Base-by-base conservation (phyloP, 2,113 vertebrate species). In the Bothrops jararaca region DNA sequence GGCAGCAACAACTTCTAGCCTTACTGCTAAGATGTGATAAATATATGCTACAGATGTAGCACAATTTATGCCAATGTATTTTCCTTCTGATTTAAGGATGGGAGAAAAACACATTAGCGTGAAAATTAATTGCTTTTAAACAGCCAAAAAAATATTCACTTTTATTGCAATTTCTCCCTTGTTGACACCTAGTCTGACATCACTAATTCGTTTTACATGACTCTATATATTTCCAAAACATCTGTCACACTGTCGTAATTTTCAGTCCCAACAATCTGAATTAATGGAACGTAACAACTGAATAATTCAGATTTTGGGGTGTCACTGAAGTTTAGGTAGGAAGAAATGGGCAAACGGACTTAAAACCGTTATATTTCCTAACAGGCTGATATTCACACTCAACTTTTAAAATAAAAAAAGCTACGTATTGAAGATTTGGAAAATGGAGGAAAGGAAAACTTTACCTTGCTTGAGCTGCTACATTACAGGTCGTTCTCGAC, bases 251-350 rank as follows among this genome's bases (percentile, higher is more conserved):
- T 87, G 50, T 18, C 93, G 94, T 5, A 29, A 95, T 90, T 95
- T 94, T 87, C 94, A 93, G 26, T 86, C 48, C 85, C 92, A 95
- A 58, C 39, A 29, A 92, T 94, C 52, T 53, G 26, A 95, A 94
- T 4, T 93, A 91, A 22, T n/a, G 5, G 1, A 93, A 91, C 50
- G 94, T 94, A 88, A 91, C 0, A 85, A 42, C 4, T 89, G 24
- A 92, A 93, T 95, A 89, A 24, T 45, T 24, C 57, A 22, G 29
- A 53, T 94, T 48, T 92, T 0, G 85, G 60, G 6, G 22, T 34
- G 1, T 74, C 34, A 94, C 24, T 45, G 88, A 54, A 85, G 64
- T 89, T 92, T 93, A 92, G 26, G 89, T 26, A 42, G 92, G 80
- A 95, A 93, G 0, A 52, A 9, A 45, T 85, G 23, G 50, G 89